These are phyloP conservation scores for Bellardia pandia DNA, from an alignment of 2,888 invertebrate genomes.

Conservation along the genomic window DNA sequence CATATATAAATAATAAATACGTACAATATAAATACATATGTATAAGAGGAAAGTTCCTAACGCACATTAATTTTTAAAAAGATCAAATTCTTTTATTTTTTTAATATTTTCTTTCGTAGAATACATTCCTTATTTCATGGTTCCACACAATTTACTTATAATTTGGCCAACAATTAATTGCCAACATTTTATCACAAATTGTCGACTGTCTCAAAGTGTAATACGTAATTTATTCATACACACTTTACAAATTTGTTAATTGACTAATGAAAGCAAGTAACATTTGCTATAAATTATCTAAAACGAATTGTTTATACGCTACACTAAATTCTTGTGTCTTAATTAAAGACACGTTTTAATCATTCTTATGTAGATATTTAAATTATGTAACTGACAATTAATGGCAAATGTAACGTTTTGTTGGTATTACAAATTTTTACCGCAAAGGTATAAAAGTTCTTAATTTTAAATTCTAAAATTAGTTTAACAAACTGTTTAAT, in stretches of 20 bases:
- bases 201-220: conserved; percentile 56
- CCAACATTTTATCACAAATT: conserved; percentile 69
- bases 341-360: background rate
- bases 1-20: background rate
- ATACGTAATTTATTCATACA: conserved; percentile 52
- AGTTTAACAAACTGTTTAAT: background rate
- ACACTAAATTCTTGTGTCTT: background rate
- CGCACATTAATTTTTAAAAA: conserved; percentile 26
- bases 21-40: too few relatives aligned
- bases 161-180: conserved; percentile 76
- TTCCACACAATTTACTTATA: conserved; percentile 74
- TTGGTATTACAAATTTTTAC: too few relatives aligned
- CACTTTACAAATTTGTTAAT: conserved; percentile 65
- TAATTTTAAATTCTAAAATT: background rate
- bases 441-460: too few relatives aligned
- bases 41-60: background rate
- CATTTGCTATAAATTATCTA: conserved; percentile 20
- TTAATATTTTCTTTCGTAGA: conserved; percentile 5
- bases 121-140: conserved; percentile 50
- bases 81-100: conserved; percentile 39
- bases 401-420: too few relatives aligned
- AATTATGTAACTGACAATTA: background rate
- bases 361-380: background rate
- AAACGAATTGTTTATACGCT: conserved; percentile 44
- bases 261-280: conserved; percentile 60